Conservation (phyloP, 2,888 invertebrate genomes). For the Meghimatium bilineatum region DNA sequence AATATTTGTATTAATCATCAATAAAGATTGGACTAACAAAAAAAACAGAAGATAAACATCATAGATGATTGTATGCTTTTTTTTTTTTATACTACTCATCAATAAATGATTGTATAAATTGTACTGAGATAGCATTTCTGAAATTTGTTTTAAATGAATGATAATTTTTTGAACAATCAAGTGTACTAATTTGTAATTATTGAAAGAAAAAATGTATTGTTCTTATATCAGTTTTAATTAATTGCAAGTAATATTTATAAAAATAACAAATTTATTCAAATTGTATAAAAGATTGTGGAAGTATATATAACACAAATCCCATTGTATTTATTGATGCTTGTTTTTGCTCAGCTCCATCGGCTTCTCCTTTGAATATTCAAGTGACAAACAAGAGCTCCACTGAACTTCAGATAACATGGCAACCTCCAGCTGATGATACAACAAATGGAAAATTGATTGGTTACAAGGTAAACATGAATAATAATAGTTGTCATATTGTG, state of each 20-base stretch:
- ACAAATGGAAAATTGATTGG: slow-evolving; percentile 76
- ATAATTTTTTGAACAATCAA: neutral
- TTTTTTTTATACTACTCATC: too few relatives aligned
- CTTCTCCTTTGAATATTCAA: slow-evolving; percentile 88
- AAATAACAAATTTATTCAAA: neutral
- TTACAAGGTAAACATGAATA: slow-evolving; percentile 69
- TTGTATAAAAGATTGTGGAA: neutral
- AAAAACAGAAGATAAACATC: too few relatives aligned
- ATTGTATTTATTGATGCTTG: neutral
- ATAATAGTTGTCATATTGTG: neutral
- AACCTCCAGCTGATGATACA: slow-evolving; percentile 66
- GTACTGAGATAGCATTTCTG: neutral
- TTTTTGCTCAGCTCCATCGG: slow-evolving; percentile 85
- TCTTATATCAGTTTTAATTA: neutral
- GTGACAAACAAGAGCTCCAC: slow-evolving; percentile 91
- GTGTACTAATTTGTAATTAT: neutral
- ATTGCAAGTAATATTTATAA: neutral
- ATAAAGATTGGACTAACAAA: too few relatives aligned
- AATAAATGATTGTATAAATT: too few relatives aligned
- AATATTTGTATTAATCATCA: neutral
- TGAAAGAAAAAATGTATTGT: neutral
- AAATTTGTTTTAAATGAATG: neutral
- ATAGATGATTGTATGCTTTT: too few relatives aligned
- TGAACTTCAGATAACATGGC: slow-evolving; percentile 69
- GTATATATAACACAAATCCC: neutral